These are phyloP conservation scores for Cheilosia soror DNA, from an alignment of 2,888 invertebrate genomes.

Conservation along the genomic window DNA sequence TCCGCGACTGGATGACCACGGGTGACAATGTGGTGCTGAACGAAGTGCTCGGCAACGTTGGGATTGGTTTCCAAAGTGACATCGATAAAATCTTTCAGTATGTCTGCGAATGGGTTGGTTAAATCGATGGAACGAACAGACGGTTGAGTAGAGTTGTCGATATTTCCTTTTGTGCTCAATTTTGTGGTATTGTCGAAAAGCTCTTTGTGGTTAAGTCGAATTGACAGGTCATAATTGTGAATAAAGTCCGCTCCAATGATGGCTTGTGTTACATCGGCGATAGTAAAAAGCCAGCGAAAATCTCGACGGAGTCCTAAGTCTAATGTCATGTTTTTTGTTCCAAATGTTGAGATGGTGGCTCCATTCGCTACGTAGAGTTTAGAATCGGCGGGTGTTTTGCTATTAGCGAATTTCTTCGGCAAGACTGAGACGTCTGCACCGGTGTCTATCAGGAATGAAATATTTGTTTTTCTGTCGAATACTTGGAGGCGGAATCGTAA, in stretches of 20 bases:
- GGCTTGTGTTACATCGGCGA: constrained; percentile 36
- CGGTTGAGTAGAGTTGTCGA: constrained; percentile 13
- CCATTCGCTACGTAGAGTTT: constrained; percentile 8
- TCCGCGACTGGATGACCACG: constrained; percentile 24
- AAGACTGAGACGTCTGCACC: constrained; percentile 13
- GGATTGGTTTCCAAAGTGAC: neutral
- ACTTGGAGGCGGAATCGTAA: neutral
- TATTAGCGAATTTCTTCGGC: neutral
- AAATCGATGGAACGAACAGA: constrained; percentile 1
- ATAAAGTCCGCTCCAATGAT: constrained; percentile 50
- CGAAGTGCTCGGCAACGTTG: constrained; percentile 30
- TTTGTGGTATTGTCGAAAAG: constrained; percentile 23
- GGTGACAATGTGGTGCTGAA: constrained; percentile 56
- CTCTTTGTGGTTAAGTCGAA: constrained; percentile 11
- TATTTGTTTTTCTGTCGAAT: neutral
- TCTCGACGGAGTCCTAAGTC: no score
- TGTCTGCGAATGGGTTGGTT: constrained; percentile 15
- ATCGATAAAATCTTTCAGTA: neutral
- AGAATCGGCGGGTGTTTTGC: neutral
- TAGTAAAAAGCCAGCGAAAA: constrained; percentile 16
- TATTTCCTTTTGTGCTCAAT: neutral
- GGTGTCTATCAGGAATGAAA: constrained; percentile 8
- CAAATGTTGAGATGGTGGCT: neutral
- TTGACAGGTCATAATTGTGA: neutral
- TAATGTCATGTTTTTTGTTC: neutral